Conservation (phyloP, 2,888 invertebrate genomes). For the Himalopsyche japonica region DNA sequence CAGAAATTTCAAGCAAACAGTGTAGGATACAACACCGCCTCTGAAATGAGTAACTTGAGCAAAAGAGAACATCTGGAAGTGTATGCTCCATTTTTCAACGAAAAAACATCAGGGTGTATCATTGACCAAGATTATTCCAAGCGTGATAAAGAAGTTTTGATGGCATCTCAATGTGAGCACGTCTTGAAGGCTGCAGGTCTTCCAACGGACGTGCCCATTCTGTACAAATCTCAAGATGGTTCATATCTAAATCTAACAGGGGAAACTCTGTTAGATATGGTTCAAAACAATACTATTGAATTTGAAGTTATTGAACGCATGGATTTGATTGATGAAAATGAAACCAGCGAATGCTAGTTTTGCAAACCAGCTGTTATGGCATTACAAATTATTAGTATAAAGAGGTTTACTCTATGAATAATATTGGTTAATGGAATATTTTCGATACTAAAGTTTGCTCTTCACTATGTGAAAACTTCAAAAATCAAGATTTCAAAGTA, state of each 20-base stretch:
- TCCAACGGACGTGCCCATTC: slow-evolving; percentile 60
- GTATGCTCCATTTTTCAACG: slow-evolving; percentile 47
- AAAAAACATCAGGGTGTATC: neutral
- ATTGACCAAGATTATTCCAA: neutral
- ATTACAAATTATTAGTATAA: too few species aligned
- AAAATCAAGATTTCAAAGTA: too few species aligned
- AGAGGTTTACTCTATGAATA: neutral
- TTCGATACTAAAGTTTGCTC: too few species aligned
- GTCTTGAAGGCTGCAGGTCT: slow-evolving; percentile 56
- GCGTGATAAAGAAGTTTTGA: slow-evolving; percentile 46
- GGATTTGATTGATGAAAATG: neutral
- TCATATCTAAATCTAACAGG: slow-evolving; percentile 67
- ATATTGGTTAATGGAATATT: neutral
- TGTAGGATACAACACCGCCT: slow-evolving; percentile 43
- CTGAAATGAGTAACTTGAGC: slow-evolving; percentile 48
- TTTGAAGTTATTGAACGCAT: slow-evolving; percentile 56
- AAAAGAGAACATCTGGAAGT: slow-evolving; percentile 50
- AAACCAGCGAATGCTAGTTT: too few species aligned
- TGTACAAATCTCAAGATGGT: slow-evolving; percentile 67
- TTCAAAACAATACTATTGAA: slow-evolving; percentile 58
- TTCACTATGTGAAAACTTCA: too few species aligned
- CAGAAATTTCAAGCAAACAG: neutral
- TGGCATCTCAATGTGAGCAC: slow-evolving; percentile 59
- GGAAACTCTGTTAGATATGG: slow-evolving; percentile 63
- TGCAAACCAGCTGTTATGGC: too few species aligned